A percentile compares a stretch with the other conserved stretches of the same genome.
phyloP scores from a whole-genome alignment of 2,113 vertebrate genomes.

The Etheostoma cragini region DNA sequence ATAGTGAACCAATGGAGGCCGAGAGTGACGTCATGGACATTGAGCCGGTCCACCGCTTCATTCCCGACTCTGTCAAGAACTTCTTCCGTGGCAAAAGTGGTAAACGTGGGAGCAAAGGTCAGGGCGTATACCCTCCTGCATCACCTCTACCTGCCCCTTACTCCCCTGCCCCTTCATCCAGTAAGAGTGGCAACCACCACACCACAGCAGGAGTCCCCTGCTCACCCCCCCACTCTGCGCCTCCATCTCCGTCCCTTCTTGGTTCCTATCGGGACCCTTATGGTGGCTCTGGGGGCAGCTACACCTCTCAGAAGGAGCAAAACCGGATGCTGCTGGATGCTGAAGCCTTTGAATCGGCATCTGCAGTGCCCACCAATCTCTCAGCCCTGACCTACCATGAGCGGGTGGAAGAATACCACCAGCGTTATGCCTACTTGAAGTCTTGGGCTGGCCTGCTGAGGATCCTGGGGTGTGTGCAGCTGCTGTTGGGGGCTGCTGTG shows the following conservation, averaged over 20 bases:
- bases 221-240: constrained; percentile 89
- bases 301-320: constrained; percentile 79
- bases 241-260: constrained; percentile 81
- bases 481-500: constrained; percentile 91
- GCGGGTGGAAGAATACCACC: constrained; percentile 87
- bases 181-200: constrained; percentile 71
- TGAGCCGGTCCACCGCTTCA: constrained; percentile 90
- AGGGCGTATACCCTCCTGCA: constrained; percentile 63
- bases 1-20: constrained; percentile 69
- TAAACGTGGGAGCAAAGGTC: constrained; percentile 65
- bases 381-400: constrained; percentile 88
- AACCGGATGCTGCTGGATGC: constrained; percentile 83
- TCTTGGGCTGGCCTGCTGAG: constrained; percentile 95
- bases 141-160: constrained; percentile 33
- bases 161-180: constrained; percentile 45
- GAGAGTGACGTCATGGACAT: constrained; percentile 83
- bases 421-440: constrained; percentile 94
- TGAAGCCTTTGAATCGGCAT: constrained; percentile 80
- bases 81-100: constrained; percentile 87
- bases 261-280: constrained; percentile 83
- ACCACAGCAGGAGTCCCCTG: constrained; percentile 86
- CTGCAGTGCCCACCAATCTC: constrained; percentile 75
- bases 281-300: constrained; percentile 84
- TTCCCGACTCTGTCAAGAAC: constrained; percentile 95
- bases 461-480: constrained; percentile 87